Evolutionary conservation across 2,113 vertebrate genomes (phyloP), one percentile per base, ranked within the genome.

Genomic region (Gambusia affinis): DNA sequence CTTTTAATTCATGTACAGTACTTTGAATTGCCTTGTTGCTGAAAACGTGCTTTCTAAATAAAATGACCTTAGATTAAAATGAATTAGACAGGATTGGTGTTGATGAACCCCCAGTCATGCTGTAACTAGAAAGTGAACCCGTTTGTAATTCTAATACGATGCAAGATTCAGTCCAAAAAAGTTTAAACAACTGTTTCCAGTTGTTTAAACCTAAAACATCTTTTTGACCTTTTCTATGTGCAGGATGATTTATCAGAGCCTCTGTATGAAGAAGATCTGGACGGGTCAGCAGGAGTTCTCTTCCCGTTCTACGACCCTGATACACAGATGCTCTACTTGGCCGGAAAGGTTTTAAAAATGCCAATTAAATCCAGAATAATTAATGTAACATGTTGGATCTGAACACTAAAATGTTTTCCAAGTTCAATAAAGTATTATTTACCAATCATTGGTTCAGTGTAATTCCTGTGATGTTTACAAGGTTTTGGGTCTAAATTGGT

Each of bases 251-350:
- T 99, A 31, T 97, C 97, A 0, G 89, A 94, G 87, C 97, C 98
- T 69, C 92, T 99, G 81, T 73, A 93, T 15, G 96, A 97, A 73
- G 97, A 97, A 77, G 97, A 98, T 66, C 64, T 99, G 79, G 98
- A 99, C 31, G 96, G 95, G 12, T 96, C 95, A 4, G 96, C 96
- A 0, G 97, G 98, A 1, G 94, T 98, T 1, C 85, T 99, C 19
- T 99, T 99, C 73, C 97, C 97, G 0, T 93, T 99, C 89, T 98
- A 96, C 1, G 98, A 99, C 30, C 86, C 93, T 0, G 97, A 99
- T 88, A 97, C 97, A 4, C 89, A 84, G 81, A 95, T 98, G 95
- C 94, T 99, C 64, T 99, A 97, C 0, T 67, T 99, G 67, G 96
- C 97, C 51, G 97, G 98, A 74, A 99, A 97, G 97, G 97, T 98